Base-by-base conservation (phyloP, 1,140 invertebrate genomes). In the Penaeus indicus region DNA sequence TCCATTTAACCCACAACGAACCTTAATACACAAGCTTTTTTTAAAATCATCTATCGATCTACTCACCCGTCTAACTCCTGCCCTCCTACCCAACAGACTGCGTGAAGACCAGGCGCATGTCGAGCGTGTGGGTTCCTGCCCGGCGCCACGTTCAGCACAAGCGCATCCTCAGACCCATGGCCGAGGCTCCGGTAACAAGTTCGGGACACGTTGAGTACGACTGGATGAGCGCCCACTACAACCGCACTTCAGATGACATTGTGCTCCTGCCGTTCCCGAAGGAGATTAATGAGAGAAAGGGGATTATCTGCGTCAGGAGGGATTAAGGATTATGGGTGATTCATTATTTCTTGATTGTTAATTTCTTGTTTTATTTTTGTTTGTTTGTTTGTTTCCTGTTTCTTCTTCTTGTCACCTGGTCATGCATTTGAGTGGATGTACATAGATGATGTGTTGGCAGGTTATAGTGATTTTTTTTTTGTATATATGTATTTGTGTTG, bases 191-290 rank as follows among this genome's bases (percentile, higher is more conserved):
- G 3, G 27, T 42, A 18, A 32, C 81, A 18, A 42, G 67, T 60
- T 47, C 16, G 4, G 72, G 81, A 81, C 77, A 83, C 62, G 67
- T 88, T 25, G 86, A 88, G 54, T 88, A 88, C 22, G 81, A 84
- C 38, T 88, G 86, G 86, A 79, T 88, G 86, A 88, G 81, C 62
- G 86, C 86, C 22, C 81, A 84, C 25, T 88, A 88, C 81, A 75
- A 88, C 81, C 83, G 86, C 47, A 25, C 61, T 1, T 63, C 81
- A 0, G 86, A 88, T 80, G 75, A 63, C 72, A 84, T 88, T n/a
- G 27, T 16, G 7, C 81, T 88, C 1, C n/a, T 84, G 1, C 81
- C 86, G 18, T 88, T 88, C 81, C 86, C 86, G 4, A 54, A 63
- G 54, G 63, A 84, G 27, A 63, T 79, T 16, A 54, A 63, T 7